These are phyloP conservation scores for Eumacrocentrus americanus DNA, from an alignment of 2,888 invertebrate species.

Conservation along the genomic window DNA sequence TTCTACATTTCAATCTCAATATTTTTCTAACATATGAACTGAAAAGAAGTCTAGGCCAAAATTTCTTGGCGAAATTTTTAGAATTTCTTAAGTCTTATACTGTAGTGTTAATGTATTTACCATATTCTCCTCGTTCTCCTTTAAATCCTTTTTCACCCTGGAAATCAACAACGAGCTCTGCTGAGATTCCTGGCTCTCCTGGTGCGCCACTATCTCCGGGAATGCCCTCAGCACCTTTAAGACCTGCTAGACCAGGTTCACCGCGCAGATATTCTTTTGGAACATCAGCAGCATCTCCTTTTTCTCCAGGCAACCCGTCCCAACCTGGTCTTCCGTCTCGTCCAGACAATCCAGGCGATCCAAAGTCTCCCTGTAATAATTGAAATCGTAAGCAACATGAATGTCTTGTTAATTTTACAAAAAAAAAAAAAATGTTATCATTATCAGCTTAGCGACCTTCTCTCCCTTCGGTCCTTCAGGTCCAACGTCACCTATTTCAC, in stretches of 20 bases:
- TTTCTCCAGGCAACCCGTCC: slow-evolving; percentile 62
- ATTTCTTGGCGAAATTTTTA: too few relatives aligned
- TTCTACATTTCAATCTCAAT: too few relatives aligned
- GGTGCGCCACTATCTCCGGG: slow-evolving; percentile 60
- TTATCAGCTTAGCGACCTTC: slow-evolving; percentile 46
- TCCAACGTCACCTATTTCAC: slow-evolving; percentile 59
- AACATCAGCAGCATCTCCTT: slow-evolving; percentile 66
- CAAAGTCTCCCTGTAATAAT: slow-evolving; percentile 55
- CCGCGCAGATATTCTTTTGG: slow-evolving; percentile 64
- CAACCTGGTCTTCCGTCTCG: slow-evolving; percentile 62
- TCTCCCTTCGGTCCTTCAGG: slow-evolving; percentile 67
- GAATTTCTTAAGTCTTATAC: too few relatives aligned
- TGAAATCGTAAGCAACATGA: neutral
- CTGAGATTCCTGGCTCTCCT: slow-evolving; percentile 61
- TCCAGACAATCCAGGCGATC: slow-evolving; percentile 60
- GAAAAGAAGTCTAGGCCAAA: too few relatives aligned
- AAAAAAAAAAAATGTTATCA: too few relatives aligned
- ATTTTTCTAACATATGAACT: too few relatives aligned
- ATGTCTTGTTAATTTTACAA: neutral
- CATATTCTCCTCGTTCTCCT: slow-evolving; percentile 60
- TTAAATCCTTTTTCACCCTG: slow-evolving; percentile 62
- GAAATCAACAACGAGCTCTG: slow-evolving; percentile 54
- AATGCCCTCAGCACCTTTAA: slow-evolving; percentile 58
- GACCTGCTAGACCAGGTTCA: slow-evolving; percentile 55
- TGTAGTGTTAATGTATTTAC: too few relatives aligned